phyloP scores from a whole-genome alignment of 2,888 invertebrate genomes.

The Epinotia demarniana region DNA sequence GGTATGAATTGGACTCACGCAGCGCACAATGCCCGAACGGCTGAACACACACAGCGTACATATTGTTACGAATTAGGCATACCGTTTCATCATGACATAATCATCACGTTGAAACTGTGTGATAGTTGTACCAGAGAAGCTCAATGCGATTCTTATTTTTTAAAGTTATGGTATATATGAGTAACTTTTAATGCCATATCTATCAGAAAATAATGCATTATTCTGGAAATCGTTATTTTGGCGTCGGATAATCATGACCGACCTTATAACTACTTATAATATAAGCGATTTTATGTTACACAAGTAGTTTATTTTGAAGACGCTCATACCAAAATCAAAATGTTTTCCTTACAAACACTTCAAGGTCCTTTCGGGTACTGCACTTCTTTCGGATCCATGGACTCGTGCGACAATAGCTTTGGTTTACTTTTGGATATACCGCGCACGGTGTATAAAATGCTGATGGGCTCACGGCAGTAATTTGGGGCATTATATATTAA shows the following conservation, averaged over 20 bases:
- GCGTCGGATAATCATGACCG: neutral
- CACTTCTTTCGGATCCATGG: too few species aligned
- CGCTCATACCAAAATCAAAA: neutral
- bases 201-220: too few species aligned
- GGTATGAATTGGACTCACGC: slow-evolving; percentile 69
- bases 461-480: too few species aligned
- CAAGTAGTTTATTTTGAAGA: neutral
- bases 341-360: neutral
- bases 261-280: too few species aligned
- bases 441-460: too few species aligned
- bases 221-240: neutral
- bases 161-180: neutral
- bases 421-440: too few species aligned
- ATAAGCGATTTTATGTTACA: too few species aligned
- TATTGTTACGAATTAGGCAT: slow-evolving; percentile 68
- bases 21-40: slow-evolving; percentile 66
- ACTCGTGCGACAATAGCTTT: too few species aligned
- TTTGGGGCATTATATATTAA: too few species aligned
- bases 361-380: neutral
- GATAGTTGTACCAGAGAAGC: neutral
- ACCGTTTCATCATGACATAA: slow-evolving; percentile 69
- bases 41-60: slow-evolving; percentile 62
- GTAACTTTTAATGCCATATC: too few species aligned
- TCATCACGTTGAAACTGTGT: slow-evolving; percentile 53
- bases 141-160: neutral